A percentile compares a stretch with the other conserved stretches of the same genome.
phyloP scores from a whole-genome alignment of 2,113 vertebrate genomes.

The Charadrius vociferus region DNA sequence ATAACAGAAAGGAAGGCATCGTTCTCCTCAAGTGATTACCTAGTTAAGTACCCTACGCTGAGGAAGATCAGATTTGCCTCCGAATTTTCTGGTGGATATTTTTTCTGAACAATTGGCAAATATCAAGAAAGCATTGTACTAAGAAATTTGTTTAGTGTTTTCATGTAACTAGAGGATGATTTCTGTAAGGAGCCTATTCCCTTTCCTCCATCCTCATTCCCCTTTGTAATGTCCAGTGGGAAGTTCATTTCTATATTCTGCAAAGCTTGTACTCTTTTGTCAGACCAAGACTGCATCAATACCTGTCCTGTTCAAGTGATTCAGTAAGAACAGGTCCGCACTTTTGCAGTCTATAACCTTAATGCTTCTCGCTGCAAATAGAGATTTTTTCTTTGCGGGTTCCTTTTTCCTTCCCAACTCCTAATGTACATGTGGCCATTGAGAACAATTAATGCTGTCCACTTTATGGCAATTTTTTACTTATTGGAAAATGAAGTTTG shows the following conservation, averaged over 20 bases:
- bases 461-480: neutral
- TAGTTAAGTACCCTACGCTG: neutral
- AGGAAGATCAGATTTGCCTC: neutral
- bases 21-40: neutral
- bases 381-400: neutral
- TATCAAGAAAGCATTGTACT: neutral
- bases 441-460: neutral
- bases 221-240: neutral
- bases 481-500: neutral
- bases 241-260: neutral
- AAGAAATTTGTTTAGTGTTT: neutral
- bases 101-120: neutral
- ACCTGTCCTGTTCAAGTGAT: neutral
- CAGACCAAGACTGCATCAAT: neutral
- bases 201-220: neutral
- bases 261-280: neutral
- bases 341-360: neutral
- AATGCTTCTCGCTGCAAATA: neutral
- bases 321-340: neutral
- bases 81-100: neutral
- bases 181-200: neutral
- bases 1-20: neutral
- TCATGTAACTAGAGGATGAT: neutral
- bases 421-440: accelerated
- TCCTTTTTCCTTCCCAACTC: neutral